Evolutionary conservation across 2,888 invertebrate species (phyloP), one percentile per base, ranked within the genome.

Genomic region (Drosophila meridiana): DNA sequence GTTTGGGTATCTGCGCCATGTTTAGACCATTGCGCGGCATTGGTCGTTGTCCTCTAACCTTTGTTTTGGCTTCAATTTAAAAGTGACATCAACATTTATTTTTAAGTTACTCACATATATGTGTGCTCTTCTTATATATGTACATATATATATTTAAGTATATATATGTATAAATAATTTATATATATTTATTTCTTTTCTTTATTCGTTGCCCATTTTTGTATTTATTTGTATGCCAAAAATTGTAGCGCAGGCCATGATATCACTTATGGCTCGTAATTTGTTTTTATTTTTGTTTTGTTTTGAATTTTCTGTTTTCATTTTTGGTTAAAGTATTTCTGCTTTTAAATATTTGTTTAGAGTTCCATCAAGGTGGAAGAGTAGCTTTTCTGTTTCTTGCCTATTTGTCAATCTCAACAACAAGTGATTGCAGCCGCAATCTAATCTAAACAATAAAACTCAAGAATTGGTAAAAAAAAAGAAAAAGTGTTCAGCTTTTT

Each of bases 41-140:
- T 52, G 73, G 83, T 83, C 90, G 82, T 84, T 89, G 89, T 85
- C 89, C 89, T 89, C 73, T 89, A 86, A 90, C 90, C 89, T 89
- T 86, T 83, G 60, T 45, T 81, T 59, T 45, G 71, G 58, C 53
- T 69, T 68, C 58, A 63, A 65, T 73, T 83, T 70, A 56, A 60
- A 76, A 78, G 87, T 90, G 89, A 89, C 89, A 87, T 90, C 88
- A 85, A 88, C 87, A 69, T 88, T 86, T 90, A 89, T 89, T 89
- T 89, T 85, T 78, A 78, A 80, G 82, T 86, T 81, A 71, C 79
- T 74, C 74, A 59, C 72, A 59, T 63, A 58, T 70, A 64, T 47
- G 58, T 53, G 48, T 42, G 60, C 34, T 36, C 52, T 50, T 60
- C 55, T 40, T 34, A 42, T 40, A 63, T 9, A 30, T 28, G 13